Conservation (phyloP, 2,888 invertebrate species). For the Sarcophaga carnaria region DNA sequence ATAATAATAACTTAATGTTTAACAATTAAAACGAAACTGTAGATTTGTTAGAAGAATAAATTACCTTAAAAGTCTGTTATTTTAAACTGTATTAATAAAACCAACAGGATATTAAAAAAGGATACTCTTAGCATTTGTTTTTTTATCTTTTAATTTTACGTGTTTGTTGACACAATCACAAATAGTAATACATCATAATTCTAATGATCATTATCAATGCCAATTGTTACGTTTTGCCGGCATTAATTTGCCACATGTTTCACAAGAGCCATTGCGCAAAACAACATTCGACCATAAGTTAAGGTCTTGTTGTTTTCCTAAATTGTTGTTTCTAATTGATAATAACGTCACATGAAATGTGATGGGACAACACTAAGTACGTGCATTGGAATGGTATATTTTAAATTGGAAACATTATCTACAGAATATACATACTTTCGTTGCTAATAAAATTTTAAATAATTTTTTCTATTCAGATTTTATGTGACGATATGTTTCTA, state of each 20-base stretch:
- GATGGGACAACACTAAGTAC: background rate
- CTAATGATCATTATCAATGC: background rate
- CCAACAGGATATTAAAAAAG: slow-evolving; percentile 38
- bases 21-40: too few relatives aligned
- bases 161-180: slow-evolving; percentile 19
- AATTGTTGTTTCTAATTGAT: too few relatives aligned
- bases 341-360: background rate
- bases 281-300: too few relatives aligned
- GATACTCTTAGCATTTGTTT: background rate
- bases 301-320: too few relatives aligned
- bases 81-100: background rate
- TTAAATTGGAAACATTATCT: background rate
- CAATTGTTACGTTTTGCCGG: slow-evolving; percentile 2
- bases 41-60: background rate
- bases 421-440: too few relatives aligned
- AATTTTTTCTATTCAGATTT: background rate
- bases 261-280: background rate
- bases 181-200: slow-evolving; percentile 25
- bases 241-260: background rate
- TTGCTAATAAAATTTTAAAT: too few relatives aligned
- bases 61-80: slow-evolving; percentile 4
- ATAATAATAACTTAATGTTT: too few relatives aligned
- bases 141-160: background rate
- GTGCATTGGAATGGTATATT: background rate
- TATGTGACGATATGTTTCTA: background rate